These are phyloP conservation scores for Gymnocypris eckloni DNA, from an alignment of 2,797 vertebrate species.

Conservation along the genomic window DNA sequence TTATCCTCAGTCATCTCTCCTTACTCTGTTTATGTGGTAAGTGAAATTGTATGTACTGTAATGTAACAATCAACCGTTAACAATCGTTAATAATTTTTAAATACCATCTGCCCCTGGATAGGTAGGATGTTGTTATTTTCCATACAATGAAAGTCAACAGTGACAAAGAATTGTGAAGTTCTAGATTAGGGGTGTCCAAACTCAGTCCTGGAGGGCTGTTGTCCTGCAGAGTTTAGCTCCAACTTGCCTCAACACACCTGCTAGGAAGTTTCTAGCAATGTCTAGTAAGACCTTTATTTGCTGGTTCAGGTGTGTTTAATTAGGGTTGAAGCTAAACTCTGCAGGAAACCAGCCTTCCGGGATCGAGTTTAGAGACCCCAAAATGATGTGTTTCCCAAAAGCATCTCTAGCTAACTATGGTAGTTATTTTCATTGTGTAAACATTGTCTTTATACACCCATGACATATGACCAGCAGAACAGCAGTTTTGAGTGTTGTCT, in stretches of 20 bases:
- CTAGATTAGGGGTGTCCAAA: background rate
- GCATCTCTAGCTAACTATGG: background rate
- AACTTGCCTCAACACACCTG: background rate
- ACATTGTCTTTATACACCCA: conserved; percentile 12
- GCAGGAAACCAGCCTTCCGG: background rate
- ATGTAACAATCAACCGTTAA: no score
- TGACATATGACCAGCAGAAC: background rate
- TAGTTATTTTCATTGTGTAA: background rate
- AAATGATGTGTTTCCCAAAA: background rate
- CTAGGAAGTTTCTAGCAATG: background rate
- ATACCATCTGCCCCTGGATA: background rate
- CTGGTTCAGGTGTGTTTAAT: background rate
- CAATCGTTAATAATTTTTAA: no score
- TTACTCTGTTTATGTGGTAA: no score
- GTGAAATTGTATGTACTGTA: no score
- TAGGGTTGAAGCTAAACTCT: background rate
- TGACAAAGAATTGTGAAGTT: background rate
- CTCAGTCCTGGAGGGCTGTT: background rate
- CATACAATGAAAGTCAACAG: background rate
- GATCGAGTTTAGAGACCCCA: background rate
- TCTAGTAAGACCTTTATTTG: background rate
- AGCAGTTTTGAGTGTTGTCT: conserved; percentile 1
- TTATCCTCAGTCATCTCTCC: no score
- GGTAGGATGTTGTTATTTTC: background rate
- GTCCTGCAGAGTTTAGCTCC: background rate